Evolutionary conservation across 2,888 invertebrate genomes (phyloP).

Genomic region (Sarcophaga subvicina): DNA sequence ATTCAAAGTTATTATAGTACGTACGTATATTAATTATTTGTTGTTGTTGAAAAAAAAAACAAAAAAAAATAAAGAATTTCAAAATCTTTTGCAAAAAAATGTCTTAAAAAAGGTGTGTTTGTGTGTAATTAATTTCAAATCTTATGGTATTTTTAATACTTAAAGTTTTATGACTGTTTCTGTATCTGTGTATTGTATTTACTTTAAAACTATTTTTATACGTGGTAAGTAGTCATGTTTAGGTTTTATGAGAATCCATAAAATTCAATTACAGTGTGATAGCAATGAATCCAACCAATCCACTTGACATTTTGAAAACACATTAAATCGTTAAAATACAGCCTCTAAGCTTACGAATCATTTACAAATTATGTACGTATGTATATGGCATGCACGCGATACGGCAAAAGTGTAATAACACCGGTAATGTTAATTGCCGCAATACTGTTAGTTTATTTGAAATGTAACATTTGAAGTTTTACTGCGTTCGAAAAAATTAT

Average conservation of each 20-base stretch:
- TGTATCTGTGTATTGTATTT: background rate
- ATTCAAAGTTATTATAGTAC: conserved; percentile 22
- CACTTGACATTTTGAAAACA: background rate
- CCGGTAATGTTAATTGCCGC: too few species aligned
- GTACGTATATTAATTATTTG: background rate
- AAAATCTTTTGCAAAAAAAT: conserved; percentile 6
- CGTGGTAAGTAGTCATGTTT: conserved; percentile 3
- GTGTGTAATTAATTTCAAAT: background rate
- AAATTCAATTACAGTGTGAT: background rate
- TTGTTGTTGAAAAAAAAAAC: too few species aligned
- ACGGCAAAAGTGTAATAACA: too few species aligned
- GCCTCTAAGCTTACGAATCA: too few species aligned
- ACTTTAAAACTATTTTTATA: background rate
- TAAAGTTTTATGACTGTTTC: background rate
- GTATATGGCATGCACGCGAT: too few species aligned
- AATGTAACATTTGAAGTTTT: too few species aligned
- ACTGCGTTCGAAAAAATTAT: too few species aligned
- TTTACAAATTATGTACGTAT: too few species aligned
- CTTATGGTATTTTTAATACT: background rate
- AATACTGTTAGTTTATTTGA: too few species aligned
- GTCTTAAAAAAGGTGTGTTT: conserved; percentile 30
- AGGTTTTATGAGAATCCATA: background rate
- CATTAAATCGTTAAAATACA: conserved; percentile 5
- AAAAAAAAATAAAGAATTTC: background rate
- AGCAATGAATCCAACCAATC: background rate